Conservation (phyloP, 2,888 invertebrate genomes). For the Barypeithes pellucidus region DNA sequence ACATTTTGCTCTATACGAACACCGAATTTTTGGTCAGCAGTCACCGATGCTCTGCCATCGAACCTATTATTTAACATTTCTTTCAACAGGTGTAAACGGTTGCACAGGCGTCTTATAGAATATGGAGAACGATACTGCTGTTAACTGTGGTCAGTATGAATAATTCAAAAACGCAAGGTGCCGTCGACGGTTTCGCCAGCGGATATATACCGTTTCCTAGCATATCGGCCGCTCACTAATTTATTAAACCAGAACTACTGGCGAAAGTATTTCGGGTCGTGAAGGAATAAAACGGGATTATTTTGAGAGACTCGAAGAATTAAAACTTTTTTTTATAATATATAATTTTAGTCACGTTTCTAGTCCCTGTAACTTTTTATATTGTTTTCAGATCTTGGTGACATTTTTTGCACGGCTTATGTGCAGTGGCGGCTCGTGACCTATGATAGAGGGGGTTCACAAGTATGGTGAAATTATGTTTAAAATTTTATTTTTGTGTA, state of each 20-base stretch:
- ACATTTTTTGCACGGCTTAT: too few relatives aligned
- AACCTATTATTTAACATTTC: constrained; percentile 24
- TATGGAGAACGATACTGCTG: constrained; percentile 12
- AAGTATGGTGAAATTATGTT: too few relatives aligned
- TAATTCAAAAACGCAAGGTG: constrained; percentile 64
- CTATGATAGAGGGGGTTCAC: too few relatives aligned
- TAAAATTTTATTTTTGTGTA: too few relatives aligned
- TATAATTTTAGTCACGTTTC: too few relatives aligned
- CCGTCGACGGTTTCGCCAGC: constrained; percentile 61
- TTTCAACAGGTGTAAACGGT: constrained; percentile 36
- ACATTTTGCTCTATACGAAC: too few relatives aligned
- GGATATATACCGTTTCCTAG: constrained; percentile 53
- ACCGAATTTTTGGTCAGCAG: too few relatives aligned
- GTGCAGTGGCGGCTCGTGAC: too few relatives aligned
- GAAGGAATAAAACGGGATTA: constrained; percentile 13
- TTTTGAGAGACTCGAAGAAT: too few relatives aligned
- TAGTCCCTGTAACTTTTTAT: too few relatives aligned
- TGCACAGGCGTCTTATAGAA: constrained; percentile 6
- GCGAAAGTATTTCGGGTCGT: constrained; percentile 19
- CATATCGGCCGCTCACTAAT: constrained; percentile 37
- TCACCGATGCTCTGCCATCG: neutral
- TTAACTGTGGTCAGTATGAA: constrained; percentile 56
- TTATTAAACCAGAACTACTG: constrained; percentile 47
- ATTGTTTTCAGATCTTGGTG: too few relatives aligned
- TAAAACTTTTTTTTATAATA: too few relatives aligned